A percentile compares a stretch with the other conserved stretches of the same genome.
phyloP scores from a whole-genome alignment of 2,797 vertebrate species.

The Coranthus polyacanthus region DNA sequence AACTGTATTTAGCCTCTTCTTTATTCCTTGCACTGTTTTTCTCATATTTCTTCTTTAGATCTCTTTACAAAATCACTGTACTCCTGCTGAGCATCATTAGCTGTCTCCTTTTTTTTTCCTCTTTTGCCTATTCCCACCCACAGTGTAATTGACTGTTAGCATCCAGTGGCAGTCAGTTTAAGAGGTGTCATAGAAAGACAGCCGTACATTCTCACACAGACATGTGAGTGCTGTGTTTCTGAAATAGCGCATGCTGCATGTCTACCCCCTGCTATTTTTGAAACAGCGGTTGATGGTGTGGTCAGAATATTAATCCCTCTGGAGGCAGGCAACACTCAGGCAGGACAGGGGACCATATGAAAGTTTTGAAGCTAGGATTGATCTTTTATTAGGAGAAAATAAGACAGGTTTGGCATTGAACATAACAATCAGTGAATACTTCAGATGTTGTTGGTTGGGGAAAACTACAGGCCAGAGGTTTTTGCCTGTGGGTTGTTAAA shows the following conservation, averaged over 20 bases:
- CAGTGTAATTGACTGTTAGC: slow-evolving; percentile 67
- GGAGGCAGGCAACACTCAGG: slow-evolving; percentile 56
- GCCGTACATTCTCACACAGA: slow-evolving; percentile 66
- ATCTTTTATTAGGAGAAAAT: slow-evolving; percentile 70
- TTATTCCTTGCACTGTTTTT: slow-evolving; percentile 20
- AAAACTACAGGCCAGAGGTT: slow-evolving; percentile 36
- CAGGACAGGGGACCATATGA: slow-evolving; percentile 70
- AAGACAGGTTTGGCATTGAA: slow-evolving; percentile 54
- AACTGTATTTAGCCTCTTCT: slow-evolving; percentile 19
- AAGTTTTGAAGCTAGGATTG: slow-evolving; percentile 55
- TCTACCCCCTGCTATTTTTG: slow-evolving; percentile 73
- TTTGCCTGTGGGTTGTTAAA: slow-evolving; percentile 31
- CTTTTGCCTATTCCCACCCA: slow-evolving; percentile 43
- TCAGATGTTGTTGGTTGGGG: slow-evolving; percentile 35
- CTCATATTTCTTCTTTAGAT: slow-evolving; percentile 28
- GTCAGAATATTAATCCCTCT: slow-evolving; percentile 70
- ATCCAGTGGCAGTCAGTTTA: slow-evolving; percentile 62
- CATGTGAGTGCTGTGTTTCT: slow-evolving; percentile 64
- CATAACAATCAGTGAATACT: slow-evolving; percentile 56
- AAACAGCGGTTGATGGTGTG: slow-evolving; percentile 60
- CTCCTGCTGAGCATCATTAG: slow-evolving; percentile 38
- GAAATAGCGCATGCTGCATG: slow-evolving; percentile 63
- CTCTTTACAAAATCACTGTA: slow-evolving; percentile 23
- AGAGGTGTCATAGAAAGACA: slow-evolving; percentile 63
- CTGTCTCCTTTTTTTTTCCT: slow-evolving; percentile 1